Evolutionary conservation across 2,113 vertebrate species (phyloP).

Genomic region (Patagioenas fasciata): DNA sequence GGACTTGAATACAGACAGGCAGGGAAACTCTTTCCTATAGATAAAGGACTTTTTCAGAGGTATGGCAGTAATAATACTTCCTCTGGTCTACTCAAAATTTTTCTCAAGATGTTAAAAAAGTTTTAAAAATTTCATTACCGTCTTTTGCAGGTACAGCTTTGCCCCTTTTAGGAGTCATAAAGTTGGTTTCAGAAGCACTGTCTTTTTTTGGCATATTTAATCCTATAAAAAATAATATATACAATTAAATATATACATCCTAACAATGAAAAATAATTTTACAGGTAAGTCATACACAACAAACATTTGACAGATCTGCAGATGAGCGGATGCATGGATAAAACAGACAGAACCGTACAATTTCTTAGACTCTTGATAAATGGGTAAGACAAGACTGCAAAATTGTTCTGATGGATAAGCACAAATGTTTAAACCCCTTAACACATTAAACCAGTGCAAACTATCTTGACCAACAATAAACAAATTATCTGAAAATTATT

Average conservation of each 20-base stretch:
- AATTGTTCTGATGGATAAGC: not conserved
- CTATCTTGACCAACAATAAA: not conserved
- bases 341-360: not conserved
- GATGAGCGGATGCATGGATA: not conserved
- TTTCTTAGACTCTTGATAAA: not conserved
- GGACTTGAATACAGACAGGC: not conserved
- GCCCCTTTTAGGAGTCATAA: conserved; percentile 36
- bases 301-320: not conserved
- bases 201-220: conserved; percentile 68
- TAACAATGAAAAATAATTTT: not conserved
- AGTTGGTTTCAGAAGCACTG: conserved; percentile 49
- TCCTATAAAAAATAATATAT: conserved; percentile 60
- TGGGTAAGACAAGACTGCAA: not conserved
- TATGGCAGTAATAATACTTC: not conserved
- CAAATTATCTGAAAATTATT: not conserved
- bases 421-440: not conserved
- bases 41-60: not conserved
- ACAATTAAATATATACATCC: not conserved
- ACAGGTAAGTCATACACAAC: not conserved
- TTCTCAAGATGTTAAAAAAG: not conserved
- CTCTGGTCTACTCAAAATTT: not conserved
- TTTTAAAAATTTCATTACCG: conserved; percentile 40
- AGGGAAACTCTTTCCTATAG: not conserved
- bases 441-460: not conserved
- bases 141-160: conserved; percentile 65